Conservation (phyloP, 2,113 vertebrate species). For the Indicator maculatus region DNA sequence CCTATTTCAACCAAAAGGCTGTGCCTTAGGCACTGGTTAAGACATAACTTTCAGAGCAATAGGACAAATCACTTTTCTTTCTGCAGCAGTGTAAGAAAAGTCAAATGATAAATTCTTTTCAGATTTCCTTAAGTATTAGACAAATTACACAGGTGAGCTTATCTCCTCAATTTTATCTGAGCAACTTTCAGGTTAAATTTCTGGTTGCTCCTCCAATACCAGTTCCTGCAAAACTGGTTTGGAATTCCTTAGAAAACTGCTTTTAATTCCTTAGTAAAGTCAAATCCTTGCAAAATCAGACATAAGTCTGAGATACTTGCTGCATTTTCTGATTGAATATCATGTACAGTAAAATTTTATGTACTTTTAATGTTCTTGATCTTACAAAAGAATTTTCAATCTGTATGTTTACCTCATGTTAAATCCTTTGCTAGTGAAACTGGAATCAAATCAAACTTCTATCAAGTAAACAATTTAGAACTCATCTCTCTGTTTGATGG, state of each 20-base stretch:
- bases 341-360: neutral
- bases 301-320: neutral
- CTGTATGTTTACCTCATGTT: neutral
- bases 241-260: neutral
- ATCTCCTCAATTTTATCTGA: neutral
- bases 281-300: neutral
- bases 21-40: neutral
- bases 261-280: neutral
- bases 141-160: neutral
- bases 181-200: neutral
- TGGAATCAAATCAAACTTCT: neutral
- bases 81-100: neutral
- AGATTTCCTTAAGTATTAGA: neutral
- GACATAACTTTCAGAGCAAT: neutral
- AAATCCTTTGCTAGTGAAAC: neutral
- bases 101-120: neutral
- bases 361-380: neutral
- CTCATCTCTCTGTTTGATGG: neutral
- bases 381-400: neutral
- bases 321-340: neutral
- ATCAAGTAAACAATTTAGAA: neutral
- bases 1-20: neutral
- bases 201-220: neutral
- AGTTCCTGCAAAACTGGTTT: neutral
- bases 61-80: neutral